A percentile compares a stretch with the other conserved stretches of the same genome.
phyloP scores from a whole-genome alignment of 2,797 vertebrate genomes.

The Rousettus madagascariensis region DNA sequence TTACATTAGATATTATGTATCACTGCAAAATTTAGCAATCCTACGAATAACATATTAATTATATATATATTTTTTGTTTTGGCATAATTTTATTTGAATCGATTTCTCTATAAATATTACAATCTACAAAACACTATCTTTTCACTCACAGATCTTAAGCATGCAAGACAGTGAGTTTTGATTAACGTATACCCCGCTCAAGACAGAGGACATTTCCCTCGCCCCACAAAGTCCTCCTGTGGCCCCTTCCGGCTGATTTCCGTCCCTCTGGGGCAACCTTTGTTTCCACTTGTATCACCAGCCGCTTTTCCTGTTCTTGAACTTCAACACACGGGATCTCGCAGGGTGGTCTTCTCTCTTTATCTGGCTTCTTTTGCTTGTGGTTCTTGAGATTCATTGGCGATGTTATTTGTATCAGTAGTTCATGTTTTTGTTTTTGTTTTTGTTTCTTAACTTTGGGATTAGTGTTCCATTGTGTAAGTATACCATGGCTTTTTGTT shows the following conservation, averaged over 20 bases:
- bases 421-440: too few relatives aligned
- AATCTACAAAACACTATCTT: not conserved
- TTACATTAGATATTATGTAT: not conserved
- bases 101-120: not conserved
- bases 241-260: too few relatives aligned
- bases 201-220: not conserved
- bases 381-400: not conserved
- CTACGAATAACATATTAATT: not conserved
- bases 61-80: not conserved
- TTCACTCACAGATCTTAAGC: not conserved
- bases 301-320: not conserved
- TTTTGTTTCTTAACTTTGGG: too few relatives aligned
- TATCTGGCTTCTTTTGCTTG: not conserved
- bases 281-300: not conserved
- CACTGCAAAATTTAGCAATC: not conserved
- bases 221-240: rapidly evolving
- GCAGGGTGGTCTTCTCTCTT: not conserved
- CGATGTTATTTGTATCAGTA: not conserved
- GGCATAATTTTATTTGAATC: not conserved
- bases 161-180: not conserved
- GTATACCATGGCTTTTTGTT: too few relatives aligned
- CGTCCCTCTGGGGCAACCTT: not conserved
- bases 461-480: too few relatives aligned
- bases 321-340: not conserved
- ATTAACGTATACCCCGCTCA: too few relatives aligned